Percentiles rank a stretch among this genome's conserved stretches.
phyloP scores from a whole-genome alignment of 2,113 vertebrate genomes.

The Notarius lentiginosus region DNA sequence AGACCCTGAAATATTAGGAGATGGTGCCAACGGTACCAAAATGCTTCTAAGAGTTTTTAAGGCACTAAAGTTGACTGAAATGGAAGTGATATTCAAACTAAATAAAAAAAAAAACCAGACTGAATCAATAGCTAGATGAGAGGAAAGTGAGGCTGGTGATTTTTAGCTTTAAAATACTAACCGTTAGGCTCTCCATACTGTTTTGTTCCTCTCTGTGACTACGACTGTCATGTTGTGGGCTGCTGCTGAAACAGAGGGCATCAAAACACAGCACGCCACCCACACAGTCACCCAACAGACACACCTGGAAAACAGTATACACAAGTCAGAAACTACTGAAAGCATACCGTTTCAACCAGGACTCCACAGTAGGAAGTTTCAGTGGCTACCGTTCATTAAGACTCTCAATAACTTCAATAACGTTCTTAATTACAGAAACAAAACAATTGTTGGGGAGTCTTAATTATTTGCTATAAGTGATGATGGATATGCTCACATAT shows the following conservation, averaged over 20 bases:
- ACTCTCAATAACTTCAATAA: conserved; percentile 30
- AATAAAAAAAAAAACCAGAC: not conserved
- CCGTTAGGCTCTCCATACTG: conserved; percentile 90
- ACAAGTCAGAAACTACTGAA: conserved; percentile 36
- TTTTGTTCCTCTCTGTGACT: conserved; percentile 83
- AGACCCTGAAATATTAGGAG: not conserved
- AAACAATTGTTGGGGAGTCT: not conserved
- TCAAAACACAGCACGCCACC: conserved; percentile 96
- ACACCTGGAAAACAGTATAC: conserved; percentile 76
- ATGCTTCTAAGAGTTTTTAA: not conserved
- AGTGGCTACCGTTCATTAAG: not conserved
- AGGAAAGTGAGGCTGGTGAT: not conserved
- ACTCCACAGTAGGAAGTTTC: not conserved
- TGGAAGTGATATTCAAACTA: not conserved
- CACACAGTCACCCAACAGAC: conserved; percentile 93
- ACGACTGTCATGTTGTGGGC: conserved; percentile 77
- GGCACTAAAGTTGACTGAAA: not conserved
- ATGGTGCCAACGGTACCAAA: not conserved
- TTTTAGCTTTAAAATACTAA: conserved; percentile 55
- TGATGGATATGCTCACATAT: not conserved
- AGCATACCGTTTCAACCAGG: conserved; percentile 28
- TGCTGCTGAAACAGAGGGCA: conserved; percentile 90
- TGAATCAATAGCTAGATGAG: conserved; percentile 2
- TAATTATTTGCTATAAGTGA: not conserved
- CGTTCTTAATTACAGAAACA: conserved; percentile 20